Evolutionary conservation across 1,140 invertebrate genomes (phyloP).

Genomic region (Choristoneura fumiferana): DNA sequence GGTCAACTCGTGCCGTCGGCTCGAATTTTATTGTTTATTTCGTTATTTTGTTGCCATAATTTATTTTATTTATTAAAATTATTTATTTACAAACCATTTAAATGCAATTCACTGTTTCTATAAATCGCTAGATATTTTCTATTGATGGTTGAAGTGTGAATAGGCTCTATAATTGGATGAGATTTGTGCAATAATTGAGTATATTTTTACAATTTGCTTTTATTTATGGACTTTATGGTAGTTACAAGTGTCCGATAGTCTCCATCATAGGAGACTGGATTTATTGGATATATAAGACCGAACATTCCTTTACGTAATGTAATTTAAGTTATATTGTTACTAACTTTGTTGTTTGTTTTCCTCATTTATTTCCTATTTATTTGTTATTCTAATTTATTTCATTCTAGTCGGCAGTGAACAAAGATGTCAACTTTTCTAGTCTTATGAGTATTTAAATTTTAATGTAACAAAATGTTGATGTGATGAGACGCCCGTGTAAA

Average conservation of each 20-base stretch:
- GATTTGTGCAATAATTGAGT: slow-evolving; percentile 10
- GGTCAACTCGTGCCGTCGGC: too few relatives aligned
- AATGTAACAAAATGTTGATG: too few relatives aligned
- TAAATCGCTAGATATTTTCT: too few relatives aligned
- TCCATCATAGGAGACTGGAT: neutral
- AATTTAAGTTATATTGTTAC: slow-evolving; percentile 8
- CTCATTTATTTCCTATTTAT: slow-evolving; percentile 7
- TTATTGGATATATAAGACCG: neutral
- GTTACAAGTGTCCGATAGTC: neutral
- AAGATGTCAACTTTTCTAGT: slow-evolving; percentile 36
- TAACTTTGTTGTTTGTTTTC: slow-evolving; percentile 15
- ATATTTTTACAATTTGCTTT: slow-evolving; percentile 10
- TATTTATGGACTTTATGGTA: slow-evolving; percentile 2
- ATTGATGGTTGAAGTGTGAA: too few relatives aligned
- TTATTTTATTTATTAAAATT: slow-evolving; percentile 40
- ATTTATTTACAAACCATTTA: slow-evolving; percentile 4
- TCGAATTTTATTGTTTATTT: slow-evolving; percentile 45
- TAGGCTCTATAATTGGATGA: neutral
- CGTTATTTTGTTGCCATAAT: slow-evolving; percentile 5
- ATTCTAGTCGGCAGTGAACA: slow-evolving; percentile 60
- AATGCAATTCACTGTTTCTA: neutral
- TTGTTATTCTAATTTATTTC: slow-evolving; percentile 21
- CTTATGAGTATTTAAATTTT: slow-evolving; percentile 20
- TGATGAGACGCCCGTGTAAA: neutral
- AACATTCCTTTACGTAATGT: slow-evolving; percentile 16